Base-by-base conservation (phyloP, 2,888 invertebrate genomes). In the Carabus problematicus region DNA sequence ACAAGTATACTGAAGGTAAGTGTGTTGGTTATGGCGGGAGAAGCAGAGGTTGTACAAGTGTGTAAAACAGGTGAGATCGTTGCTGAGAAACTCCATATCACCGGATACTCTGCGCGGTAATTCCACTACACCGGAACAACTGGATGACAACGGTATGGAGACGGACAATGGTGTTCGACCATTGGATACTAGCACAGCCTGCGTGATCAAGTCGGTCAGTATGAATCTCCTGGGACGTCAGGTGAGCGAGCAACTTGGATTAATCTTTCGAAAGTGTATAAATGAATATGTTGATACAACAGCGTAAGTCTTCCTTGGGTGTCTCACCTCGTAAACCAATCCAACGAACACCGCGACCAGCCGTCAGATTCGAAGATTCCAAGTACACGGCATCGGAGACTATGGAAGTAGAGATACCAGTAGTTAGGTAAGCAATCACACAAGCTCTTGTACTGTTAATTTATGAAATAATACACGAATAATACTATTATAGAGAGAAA, bases 1-100 rank as follows among this genome's bases (percentile, higher is more conserved):
- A 88, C 88, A 68, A 89, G 89, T 70, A 90, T 90, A 73, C 80
- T 90, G 8, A 90, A 90, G 83, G 88, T 86, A 73, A 71, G 61
- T 19, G 3, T n/a, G n/a, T n/a, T n/a, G n/a, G n/a, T n/a, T n/a
- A n/a, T 49, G 9, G 8, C n/a, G n/a, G n/a, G n/a, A n/a, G n/a
- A 29, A 3, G 29, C 29, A 29, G 29, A 6, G 6, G 29, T 29
- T 3, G 29, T 29, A 29, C 6, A 29, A 3, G 29, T 29, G 6
- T 29, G 29, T 29, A 29, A 8, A 19, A 12, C 41, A 62, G 55
- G 61, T 47, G 52, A 40, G 62, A 18, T 61, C 59, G 9, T 64
- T 70, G 4, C 29, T 62, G 58, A 43, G 54, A 11, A 40, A 47
- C 9, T 54, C 59, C 11, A 8, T 42, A 11, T 70, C 64, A 11